Evolutionary conservation across 2,113 vertebrate genomes (phyloP), one percentile per base, ranked within the genome.

Genomic region (Lasiurus cinereus): DNA sequence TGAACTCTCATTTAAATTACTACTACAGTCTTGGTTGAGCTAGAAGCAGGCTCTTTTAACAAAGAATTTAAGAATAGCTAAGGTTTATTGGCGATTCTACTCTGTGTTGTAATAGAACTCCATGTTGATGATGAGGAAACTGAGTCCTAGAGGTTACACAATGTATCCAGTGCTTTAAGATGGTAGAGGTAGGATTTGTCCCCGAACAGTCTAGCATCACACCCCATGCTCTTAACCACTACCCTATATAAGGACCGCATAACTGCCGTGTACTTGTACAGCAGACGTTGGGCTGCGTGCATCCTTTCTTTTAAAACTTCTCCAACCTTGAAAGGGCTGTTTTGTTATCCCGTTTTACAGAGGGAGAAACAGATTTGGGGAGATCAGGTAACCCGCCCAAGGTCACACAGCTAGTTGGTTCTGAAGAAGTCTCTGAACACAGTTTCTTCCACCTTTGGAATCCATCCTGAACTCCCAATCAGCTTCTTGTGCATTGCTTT

Each of bases 41-140:
- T 85, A 73, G 52, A 87, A 93, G 93, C 19, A 19, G 70, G 36
- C 27, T 77, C 19, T 83, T 95, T 96, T 79, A 67, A 87, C 14
- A 46, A 3, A 89, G 70, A 90, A 95, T 88, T 85, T n/a, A 70
- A 85, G 87, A 95, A 43, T 52, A 88, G 14, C 39, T 64, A 62
- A n/a, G 70, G 48, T 83, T 91, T 80, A 43, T 74, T 82, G 80
- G 31, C 3, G 66, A 66, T 62, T 62, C 14, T 90, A 67, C 29
- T 62, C 7, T 59, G 78, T 56, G 14, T 83, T 83, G 11, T 67
- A 84, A 72, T 95, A 77, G 93, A 93, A 78, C 43, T 83, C 31
- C 36, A 43, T 69, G 86, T 96, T 70, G 46, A 56, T 85, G 69
- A 33, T 43, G 85, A 59, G 72, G 70, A 83, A 72, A 94, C 64